Evolutionary conservation across 1,140 invertebrate species (phyloP), one percentile per base, ranked within the genome.

Genomic region (Chlorops oryzae): DNA sequence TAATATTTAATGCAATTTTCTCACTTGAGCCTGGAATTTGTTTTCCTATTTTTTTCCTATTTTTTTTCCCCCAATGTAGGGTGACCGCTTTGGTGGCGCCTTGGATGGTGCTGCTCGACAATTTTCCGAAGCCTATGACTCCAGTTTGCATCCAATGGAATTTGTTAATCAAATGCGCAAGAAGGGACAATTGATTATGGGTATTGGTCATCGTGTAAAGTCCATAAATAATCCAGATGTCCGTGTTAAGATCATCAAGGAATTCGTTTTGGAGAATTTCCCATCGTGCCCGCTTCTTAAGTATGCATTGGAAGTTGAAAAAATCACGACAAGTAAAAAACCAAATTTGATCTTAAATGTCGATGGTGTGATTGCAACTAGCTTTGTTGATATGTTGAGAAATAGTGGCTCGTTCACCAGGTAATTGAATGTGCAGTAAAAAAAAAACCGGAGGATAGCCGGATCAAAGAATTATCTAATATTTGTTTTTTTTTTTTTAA

Each of bases 151-250:
- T 72, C 96, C 97, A 5, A 94, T 96, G 82, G 95, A 99, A 70
- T 99, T 99, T 78, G 97, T 99, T 6, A 99, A 98, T 71, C 83
- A 88, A 56, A 98, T 97, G 82, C 79, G 96, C 35, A 96, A 97
- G 62, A 89, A 96, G 69, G 96, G 96, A 0, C 85, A 97, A 73
- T 83, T 98, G 3, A 99, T 99, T 58, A 97, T 99, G 92, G 97
- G 97, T 35, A 99, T 99, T 66, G 96, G 95, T 23, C 92, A 98
- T 76, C 76, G 96, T 53, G 90, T 99, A 6, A 99, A 99, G 75
- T 98, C 95, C 0, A 91, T 99, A 47, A 99, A 99, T 74, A 99
- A 99, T 77, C 97, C 97, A 1, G 97, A 99, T 75, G 96, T 95
- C 78, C 80, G 97, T 54, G 97, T 92, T 1, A 92, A 94, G 63